Evolutionary conservation across 1,140 invertebrate species (phyloP).

Genomic region (Aleiodes sp.): DNA sequence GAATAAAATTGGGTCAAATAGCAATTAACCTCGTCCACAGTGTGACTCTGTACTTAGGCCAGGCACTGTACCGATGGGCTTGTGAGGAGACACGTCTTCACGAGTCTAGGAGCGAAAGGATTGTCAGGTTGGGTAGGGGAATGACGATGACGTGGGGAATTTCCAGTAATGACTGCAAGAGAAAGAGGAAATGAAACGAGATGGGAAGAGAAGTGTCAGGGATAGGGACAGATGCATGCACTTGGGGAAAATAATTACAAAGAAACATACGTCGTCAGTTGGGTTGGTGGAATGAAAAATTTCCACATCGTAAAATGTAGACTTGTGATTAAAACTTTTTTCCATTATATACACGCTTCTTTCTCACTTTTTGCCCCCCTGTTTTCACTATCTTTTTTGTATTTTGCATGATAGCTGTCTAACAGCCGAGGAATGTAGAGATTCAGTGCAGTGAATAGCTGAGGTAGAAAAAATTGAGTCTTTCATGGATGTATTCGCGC

Average conservation of each 20-base stretch:
- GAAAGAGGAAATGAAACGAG: neutral
- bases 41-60: neutral
- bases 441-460: neutral
- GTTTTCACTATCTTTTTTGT: neutral
- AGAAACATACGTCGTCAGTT: conserved; percentile 8
- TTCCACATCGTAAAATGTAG: neutral
- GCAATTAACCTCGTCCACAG: conserved; percentile 59
- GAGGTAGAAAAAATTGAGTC: neutral
- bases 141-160: neutral
- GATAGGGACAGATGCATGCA: neutral
- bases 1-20: conserved; percentile 64
- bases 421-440: neutral
- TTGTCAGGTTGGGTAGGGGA: neutral
- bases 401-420: conserved; percentile 3
- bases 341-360: neutral
- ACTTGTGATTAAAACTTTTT: conserved; percentile 16
- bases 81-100: conserved; percentile 1
- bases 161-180: neutral
- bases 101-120: neutral
- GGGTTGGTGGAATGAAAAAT: conserved; percentile 9
- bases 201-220: neutral
- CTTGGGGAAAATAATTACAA: conserved; percentile 14
- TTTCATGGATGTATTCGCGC: neutral
- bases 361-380: no score
- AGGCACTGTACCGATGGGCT: conserved; percentile 14